Conservation (phyloP, 2,888 invertebrate genomes). For the Troides aeacus region DNA sequence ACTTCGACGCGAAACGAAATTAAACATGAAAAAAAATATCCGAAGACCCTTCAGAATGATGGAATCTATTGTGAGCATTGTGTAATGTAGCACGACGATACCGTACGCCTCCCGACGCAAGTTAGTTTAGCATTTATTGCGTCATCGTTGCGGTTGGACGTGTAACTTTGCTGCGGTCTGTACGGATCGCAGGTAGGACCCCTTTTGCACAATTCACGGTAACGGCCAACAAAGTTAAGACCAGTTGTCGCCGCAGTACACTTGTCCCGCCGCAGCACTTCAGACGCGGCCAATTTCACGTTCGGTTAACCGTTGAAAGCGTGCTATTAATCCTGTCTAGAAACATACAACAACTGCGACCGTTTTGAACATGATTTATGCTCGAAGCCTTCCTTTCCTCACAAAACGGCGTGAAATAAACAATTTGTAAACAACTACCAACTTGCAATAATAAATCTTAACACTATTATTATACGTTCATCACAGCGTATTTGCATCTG, state of each 20-base stretch:
- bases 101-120: constrained; percentile 51
- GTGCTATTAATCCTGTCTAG: constrained; percentile 69
- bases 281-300: constrained; percentile 75
- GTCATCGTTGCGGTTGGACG: constrained; percentile 33
- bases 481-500: neutral
- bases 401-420: constrained; percentile 65
- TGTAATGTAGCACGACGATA: constrained; percentile 76
- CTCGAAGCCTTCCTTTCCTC: constrained; percentile 33
- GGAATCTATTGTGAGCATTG: constrained; percentile 75
- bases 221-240: constrained; percentile 55
- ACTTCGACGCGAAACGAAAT: constrained; percentile 67
- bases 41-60: constrained; percentile 66
- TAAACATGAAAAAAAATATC: constrained; percentile 62
- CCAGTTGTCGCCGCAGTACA: constrained; percentile 74
- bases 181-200: constrained; percentile 69
- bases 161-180: constrained; percentile 43
- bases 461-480: neutral
- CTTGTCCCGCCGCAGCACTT: constrained; percentile 61
- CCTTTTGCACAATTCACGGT: constrained; percentile 78
- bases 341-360: constrained; percentile 58
- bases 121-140: constrained; percentile 42
- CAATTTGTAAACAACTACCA: constrained; percentile 31
- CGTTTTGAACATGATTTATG: constrained; percentile 48
- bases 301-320: constrained; percentile 63
- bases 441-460: constrained; percentile 2